A percentile compares a stretch with the other conserved stretches of the same genome.
Evolutionary conservation across 1,140 invertebrate genomes (phyloP).

Genomic region (Piezodorus guildinii): DNA sequence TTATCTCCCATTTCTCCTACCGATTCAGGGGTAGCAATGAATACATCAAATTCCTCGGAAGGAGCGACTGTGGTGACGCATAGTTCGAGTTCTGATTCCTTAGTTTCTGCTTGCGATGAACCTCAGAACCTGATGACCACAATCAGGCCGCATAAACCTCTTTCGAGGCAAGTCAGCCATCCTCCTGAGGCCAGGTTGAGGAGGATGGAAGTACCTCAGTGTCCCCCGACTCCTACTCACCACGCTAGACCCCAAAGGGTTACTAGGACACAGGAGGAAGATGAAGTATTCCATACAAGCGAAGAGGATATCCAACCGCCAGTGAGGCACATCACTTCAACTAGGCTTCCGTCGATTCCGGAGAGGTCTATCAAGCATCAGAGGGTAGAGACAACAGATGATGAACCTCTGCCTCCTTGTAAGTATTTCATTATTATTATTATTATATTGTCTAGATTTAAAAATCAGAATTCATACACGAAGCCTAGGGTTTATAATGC

Average conservation of each 20-base stretch:
- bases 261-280: not conserved
- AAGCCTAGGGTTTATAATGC: too few species aligned
- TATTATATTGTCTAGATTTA: too few species aligned
- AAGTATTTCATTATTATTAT: slow-evolving; percentile 31
- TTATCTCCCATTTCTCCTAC: not conserved
- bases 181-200: slow-evolving; percentile 19
- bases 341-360: slow-evolving; percentile 69
- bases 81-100: slow-evolving; percentile 22
- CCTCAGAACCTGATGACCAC: slow-evolving; percentile 32
- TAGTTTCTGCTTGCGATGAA: slow-evolving; percentile 20
- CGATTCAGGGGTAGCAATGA: slow-evolving; percentile 17
- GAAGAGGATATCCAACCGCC: slow-evolving; percentile 6
- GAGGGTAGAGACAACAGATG: slow-evolving; percentile 47
- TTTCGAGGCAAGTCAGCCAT: slow-evolving; percentile 38
- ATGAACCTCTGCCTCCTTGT: slow-evolving; percentile 77
- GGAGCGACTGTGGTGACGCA: slow-evolving; percentile 9
- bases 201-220: slow-evolving; percentile 38
- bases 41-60: not conserved
- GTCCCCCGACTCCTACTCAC: slow-evolving; percentile 72
- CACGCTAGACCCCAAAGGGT: slow-evolving; percentile 47
- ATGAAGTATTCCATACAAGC: slow-evolving; percentile 1
- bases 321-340: slow-evolving; percentile 55
- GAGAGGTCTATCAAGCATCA: slow-evolving; percentile 50
- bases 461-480: too few species aligned
- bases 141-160: slow-evolving; percentile 44